phyloP scores from a whole-genome alignment of 2,888 invertebrate genomes.

The Gortyna flavago region DNA sequence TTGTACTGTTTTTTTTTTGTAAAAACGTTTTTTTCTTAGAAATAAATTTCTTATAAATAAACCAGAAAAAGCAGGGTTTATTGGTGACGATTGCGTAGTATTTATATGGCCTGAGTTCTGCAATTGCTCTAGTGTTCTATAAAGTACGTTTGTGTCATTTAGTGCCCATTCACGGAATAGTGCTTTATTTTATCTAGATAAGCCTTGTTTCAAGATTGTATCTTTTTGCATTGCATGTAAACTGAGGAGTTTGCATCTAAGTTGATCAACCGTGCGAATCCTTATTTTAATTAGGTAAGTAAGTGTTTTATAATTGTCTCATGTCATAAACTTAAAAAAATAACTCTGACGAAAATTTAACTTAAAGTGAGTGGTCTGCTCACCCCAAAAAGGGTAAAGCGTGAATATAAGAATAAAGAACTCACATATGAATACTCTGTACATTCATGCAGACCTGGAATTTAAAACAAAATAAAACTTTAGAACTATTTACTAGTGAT shows the following conservation, averaged over 20 bases:
- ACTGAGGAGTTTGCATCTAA: background rate
- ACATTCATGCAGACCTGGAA: constrained; percentile 59
- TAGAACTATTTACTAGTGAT: constrained; percentile 25
- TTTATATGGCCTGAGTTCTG: background rate
- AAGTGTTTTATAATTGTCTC: too few species aligned
- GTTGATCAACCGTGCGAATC: background rate
- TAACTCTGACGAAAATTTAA: background rate
- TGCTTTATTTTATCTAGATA: background rate
- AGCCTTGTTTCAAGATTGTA: background rate
- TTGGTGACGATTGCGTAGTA: background rate
- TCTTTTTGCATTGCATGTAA: background rate
- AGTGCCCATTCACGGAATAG: background rate
- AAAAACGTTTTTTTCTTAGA: too few species aligned
- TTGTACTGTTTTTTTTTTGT: too few species aligned
- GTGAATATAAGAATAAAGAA: constrained; percentile 44
- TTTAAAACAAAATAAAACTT: constrained; percentile 48
- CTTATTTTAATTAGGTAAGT: background rate
- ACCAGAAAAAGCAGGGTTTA: background rate
- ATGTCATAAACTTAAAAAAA: background rate
- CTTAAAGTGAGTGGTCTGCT: constrained; percentile 23
- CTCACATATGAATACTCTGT: constrained; percentile 51
- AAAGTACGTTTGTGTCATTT: background rate
- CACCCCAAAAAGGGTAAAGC: constrained; percentile 15
- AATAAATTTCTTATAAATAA: too few species aligned
- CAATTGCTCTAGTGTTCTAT: background rate